These are phyloP conservation scores for Heliothis virescens DNA, from an alignment of 1,140 invertebrate species.

Conservation along the genomic window DNA sequence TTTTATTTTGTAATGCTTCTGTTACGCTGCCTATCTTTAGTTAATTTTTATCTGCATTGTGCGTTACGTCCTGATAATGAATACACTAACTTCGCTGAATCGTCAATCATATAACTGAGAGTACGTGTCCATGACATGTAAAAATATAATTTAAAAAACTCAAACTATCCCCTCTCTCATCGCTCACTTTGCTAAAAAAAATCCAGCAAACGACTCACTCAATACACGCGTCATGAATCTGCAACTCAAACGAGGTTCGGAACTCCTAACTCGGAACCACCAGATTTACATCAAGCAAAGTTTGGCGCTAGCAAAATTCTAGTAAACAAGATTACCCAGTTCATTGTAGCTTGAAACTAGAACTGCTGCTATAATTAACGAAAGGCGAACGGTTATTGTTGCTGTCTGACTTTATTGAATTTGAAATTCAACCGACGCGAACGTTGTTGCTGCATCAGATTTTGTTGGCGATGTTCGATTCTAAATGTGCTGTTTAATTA, in stretches of 20 bases:
- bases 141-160: too few relatives aligned
- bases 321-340: conserved; percentile 53
- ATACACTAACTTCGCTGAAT: too few relatives aligned
- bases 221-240: conserved; percentile 19
- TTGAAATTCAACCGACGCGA: conserved; percentile 26
- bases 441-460: conserved; percentile 9
- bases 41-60: too few relatives aligned
- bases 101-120: too few relatives aligned
- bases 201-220: neutral
- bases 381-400: conserved; percentile 46
- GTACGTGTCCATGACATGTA: too few relatives aligned
- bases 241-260: conserved; percentile 12
- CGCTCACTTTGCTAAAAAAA: too few relatives aligned
- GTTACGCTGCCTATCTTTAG: too few relatives aligned
- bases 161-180: too few relatives aligned
- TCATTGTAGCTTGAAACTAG: conserved; percentile 47
- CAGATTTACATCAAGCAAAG: conserved; percentile 52
- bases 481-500: too few relatives aligned
- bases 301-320: conserved; percentile 47
- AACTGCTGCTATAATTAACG: conserved; percentile 48
- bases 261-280: conserved; percentile 26
- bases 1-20: too few relatives aligned
- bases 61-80: too few relatives aligned
- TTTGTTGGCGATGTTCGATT: neutral
- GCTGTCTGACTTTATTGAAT: conserved; percentile 43